phyloP scores from a whole-genome alignment of 2,797 vertebrate species.

The Adrianichthys oophorus region DNA sequence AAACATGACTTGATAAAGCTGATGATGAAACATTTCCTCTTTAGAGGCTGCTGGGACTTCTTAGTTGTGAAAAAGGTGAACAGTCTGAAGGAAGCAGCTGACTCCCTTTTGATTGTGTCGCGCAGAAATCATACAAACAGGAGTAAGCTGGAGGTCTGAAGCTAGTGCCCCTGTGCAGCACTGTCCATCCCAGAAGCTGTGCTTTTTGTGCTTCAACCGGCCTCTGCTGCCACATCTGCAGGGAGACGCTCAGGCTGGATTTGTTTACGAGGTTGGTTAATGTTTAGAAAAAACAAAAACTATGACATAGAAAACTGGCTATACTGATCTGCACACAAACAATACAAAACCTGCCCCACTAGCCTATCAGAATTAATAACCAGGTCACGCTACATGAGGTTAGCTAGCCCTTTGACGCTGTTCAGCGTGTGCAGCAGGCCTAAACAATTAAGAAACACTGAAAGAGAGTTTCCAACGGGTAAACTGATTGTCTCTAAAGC shows the following conservation, averaged over 20 bases:
- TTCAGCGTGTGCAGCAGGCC: conserved; percentile 35
- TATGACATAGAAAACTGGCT: conserved; percentile 43
- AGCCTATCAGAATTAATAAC: conserved; percentile 7
- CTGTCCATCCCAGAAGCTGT: conserved; percentile 30
- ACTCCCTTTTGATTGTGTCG: conserved; percentile 31
- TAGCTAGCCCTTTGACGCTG: conserved; percentile 34
- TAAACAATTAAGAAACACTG: conserved; percentile 25
- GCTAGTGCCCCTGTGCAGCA: conserved; percentile 59
- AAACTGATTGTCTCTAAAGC: conserved; percentile 57
- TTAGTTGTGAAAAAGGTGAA: neutral
- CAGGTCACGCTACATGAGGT: neutral
- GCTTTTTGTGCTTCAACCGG: conserved; percentile 30
- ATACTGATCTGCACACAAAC: conserved; percentile 27
- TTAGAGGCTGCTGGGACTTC: too few species aligned
- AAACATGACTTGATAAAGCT: too few species aligned
- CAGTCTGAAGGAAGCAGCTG: conserved; percentile 8
- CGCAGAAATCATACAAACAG: conserved; percentile 39
- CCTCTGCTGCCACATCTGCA: conserved; percentile 42
- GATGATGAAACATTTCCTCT: too few species aligned
- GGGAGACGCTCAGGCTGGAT: conserved; percentile 73
- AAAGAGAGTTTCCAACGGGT: conserved; percentile 26
- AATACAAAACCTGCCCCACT: conserved; percentile 8
- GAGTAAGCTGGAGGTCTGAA: conserved; percentile 57
- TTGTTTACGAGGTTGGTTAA: conserved; percentile 71
- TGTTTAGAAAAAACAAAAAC: conserved; percentile 16